phyloP scores from a whole-genome alignment of 1,140 invertebrate species.

The Batillaria attramentaria region DNA sequence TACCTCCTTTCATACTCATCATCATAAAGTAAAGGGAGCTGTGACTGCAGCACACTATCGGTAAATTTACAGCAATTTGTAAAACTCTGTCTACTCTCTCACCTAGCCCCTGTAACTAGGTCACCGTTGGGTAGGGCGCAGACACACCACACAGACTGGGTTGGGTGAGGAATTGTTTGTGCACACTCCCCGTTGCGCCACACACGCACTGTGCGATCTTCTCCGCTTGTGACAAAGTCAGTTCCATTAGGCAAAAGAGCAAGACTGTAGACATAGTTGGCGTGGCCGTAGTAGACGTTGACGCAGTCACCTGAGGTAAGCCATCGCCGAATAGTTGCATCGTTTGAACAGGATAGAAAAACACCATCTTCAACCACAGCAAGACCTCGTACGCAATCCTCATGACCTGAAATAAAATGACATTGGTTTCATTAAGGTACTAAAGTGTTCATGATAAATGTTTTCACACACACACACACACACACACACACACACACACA shows the following conservation, averaged over 20 bases:
- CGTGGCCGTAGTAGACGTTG: constrained; percentile 84
- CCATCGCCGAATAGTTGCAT: constrained; percentile 89
- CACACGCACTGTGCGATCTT: constrained; percentile 89
- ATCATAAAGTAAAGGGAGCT: not conserved
- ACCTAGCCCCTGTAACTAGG: constrained; percentile 88
- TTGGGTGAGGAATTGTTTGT: constrained; percentile 85
- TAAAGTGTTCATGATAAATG: not conserved
- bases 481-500: not conserved
- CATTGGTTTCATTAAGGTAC: not conserved
- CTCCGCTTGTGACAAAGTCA: constrained; percentile 75
- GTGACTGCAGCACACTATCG: not conserved
- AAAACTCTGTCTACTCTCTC: constrained; percentile 35
- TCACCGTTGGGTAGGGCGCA: constrained; percentile 87
- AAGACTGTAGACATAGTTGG: constrained; percentile 79
- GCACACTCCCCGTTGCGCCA: constrained; percentile 81
- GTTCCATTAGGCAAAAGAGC: constrained; percentile 76
- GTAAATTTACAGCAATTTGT: not conserved
- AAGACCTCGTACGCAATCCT: constrained; percentile 90
- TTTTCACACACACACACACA: not conserved
- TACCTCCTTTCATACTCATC: constrained; percentile 1
- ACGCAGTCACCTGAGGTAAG: constrained; percentile 82
- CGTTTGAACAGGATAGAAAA: constrained; percentile 92
- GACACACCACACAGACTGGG: constrained; percentile 91
- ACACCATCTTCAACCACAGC: constrained; percentile 79
- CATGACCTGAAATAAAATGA: constrained; percentile 79